Evolutionary conservation across 1,140 invertebrate species (phyloP).

Genomic region (Bradysia coprophila): DNA sequence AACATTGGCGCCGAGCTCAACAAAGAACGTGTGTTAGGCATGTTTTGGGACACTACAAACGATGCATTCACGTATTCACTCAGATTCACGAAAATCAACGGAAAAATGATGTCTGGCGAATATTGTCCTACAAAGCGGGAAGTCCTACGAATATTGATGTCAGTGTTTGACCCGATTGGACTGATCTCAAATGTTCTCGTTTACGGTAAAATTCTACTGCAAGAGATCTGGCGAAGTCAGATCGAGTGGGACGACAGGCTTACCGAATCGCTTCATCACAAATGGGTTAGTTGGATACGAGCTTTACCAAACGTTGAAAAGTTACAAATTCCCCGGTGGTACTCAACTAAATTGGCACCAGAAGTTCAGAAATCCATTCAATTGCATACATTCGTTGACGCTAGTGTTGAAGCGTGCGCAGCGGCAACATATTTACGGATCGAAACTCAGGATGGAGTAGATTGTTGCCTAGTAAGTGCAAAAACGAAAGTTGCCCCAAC

Average conservation of each 20-base stretch:
- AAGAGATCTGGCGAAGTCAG: slow-evolving; percentile 7
- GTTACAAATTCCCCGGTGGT: slow-evolving; percentile 11
- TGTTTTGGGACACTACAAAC: slow-evolving; percentile 4
- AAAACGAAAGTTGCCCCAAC: slow-evolving; percentile 20
- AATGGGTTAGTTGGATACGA: slow-evolving; percentile 2
- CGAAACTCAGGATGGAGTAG: neutral
- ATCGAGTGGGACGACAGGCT: slow-evolving; percentile 9
- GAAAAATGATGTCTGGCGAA: slow-evolving; percentile 6
- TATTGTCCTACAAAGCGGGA: slow-evolving; percentile 4
- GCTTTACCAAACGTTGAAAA: slow-evolving; percentile 8
- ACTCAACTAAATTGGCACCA: neutral
- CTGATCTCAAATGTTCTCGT: slow-evolving; percentile 7
- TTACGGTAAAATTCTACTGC: slow-evolving; percentile 8
- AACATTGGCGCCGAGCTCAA: neutral
- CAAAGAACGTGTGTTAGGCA: slow-evolving; percentile 4
- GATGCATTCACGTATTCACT: slow-evolving; percentile 5
- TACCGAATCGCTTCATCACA: neutral
- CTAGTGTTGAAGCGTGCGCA: slow-evolving; percentile 1
- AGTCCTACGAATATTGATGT: slow-evolving; percentile 9
- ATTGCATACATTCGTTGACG: slow-evolving; percentile 5
- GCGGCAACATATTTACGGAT: slow-evolving; percentile 1
- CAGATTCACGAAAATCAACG: slow-evolving; percentile 3
- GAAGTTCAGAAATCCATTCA: neutral
- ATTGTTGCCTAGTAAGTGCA: slow-evolving; percentile 4
- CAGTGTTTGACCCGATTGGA: slow-evolving; percentile 11